Base-by-base conservation (phyloP, 2,797 vertebrate species). In the Nyctalus aviator region DNA sequence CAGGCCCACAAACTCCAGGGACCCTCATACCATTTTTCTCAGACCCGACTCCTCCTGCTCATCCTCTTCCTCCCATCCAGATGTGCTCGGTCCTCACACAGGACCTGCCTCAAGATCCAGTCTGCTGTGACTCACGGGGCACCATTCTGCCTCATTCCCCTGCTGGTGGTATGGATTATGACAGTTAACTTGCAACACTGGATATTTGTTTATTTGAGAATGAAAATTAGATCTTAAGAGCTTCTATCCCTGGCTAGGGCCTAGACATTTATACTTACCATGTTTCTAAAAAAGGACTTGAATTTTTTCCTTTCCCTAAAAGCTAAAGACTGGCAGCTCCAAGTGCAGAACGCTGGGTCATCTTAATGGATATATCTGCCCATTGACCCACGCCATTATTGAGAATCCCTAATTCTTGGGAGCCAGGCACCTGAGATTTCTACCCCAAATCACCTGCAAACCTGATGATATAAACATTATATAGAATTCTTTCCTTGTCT, bases 151-250 rank as follows among this genome's bases (percentile, higher is more conserved):
- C 75, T 85, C 18, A 0, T 53, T 17, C 14, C 71, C 73, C 27
- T 66, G 14, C 62, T 55, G 78, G 18, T 84, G 41, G 23, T 17
- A 35, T 72, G 23, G 9, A 6, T 77, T 69, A 64, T n/a, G 81
- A 88, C 30, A 64, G 20, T 25, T 71, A 93, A 44, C 35, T 53
- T 73, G 35, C 35, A 50, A 68, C 66, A 57, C 32, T 73, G 27
- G 46, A 37, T 12, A 73, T 50, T 76, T 64, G 21, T 76, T 95
- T 53, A 59, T 53, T 55, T 76, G 25, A 30, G 20, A 84, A 94
- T 66, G 20, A 41, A 88, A 77, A 91, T 81, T 32, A 68, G 62
- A 73, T 55, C 90, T 84, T 84, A 76, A 71, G 76, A 79, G 37
- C 8, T 37, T 64, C 30, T 18, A 32, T 25, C 35, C 30, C 32